Evolutionary conservation across 2,113 vertebrate genomes (phyloP).

Genomic region (human): GRCh38 chrX:125802001-125802500

Average conservation of each 20-base stretch:
- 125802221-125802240: conserved; percentile 30
- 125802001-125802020: background rate
- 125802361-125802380: background rate
- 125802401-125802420: conserved; percentile 56
- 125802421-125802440: conserved; percentile 11
- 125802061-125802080: conserved; percentile 65
- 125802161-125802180: conserved; percentile 57
- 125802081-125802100: conserved; percentile 66
- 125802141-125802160: conserved; percentile 55
- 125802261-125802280: background rate
- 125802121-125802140: conserved; percentile 66
- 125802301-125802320: background rate
- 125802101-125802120: conserved; percentile 51
- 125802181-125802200: conserved; percentile 64
- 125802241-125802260: background rate
- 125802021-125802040: conserved; percentile 45
- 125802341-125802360: conserved; percentile 11
- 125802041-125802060: conserved; percentile 68
- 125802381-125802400: conserved; percentile 1
- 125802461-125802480: conserved; percentile 11
- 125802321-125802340: background rate
- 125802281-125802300: background rate
- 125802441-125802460: conserved; percentile 34
- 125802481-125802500: conserved; percentile 44
- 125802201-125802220: conserved; percentile 67